These are phyloP conservation scores for Brachionus paranguensis DNA, from an alignment of 1,140 invertebrate species.

Conservation along the genomic window DNA sequence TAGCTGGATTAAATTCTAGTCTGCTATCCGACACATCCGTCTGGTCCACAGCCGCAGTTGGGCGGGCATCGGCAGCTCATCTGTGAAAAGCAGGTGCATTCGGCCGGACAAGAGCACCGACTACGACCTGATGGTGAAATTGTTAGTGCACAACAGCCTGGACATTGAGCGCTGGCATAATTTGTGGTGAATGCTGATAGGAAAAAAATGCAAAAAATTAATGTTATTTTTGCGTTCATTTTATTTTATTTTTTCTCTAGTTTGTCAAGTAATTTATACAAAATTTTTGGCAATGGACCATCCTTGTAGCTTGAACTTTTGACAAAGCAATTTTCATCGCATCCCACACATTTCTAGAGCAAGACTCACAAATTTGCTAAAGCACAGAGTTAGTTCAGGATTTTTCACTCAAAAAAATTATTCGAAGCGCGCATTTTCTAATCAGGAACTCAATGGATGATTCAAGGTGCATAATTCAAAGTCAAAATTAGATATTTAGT, in stretches of 20 bases:
- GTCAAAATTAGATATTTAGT: too few species aligned
- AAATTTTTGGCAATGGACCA: neutral
- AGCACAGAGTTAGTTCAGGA: too few species aligned
- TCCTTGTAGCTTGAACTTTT: neutral
- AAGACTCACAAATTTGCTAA: too few species aligned
- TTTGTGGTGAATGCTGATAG: neutral
- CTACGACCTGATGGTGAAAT: neutral
- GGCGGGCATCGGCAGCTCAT: neutral
- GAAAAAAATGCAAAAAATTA: neutral
- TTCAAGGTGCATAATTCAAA: too few species aligned
- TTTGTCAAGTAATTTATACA: neutral
- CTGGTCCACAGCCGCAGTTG: slow-evolving; percentile 7
- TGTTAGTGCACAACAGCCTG: neutral
- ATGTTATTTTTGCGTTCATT: neutral
- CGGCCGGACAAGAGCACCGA: neutral
- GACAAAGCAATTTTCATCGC: neutral
- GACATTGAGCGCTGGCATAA: neutral
- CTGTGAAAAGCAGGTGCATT: neutral
- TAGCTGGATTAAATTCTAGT: neutral
- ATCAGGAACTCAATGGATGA: too few species aligned
- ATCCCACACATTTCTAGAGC: neutral
- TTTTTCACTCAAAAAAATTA: too few species aligned
- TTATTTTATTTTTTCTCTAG: neutral
- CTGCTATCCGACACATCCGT: neutral
- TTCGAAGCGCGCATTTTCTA: too few species aligned